Base-by-base conservation (phyloP, 1,140 invertebrate species). In the Rhagoletis pomonella region DNA sequence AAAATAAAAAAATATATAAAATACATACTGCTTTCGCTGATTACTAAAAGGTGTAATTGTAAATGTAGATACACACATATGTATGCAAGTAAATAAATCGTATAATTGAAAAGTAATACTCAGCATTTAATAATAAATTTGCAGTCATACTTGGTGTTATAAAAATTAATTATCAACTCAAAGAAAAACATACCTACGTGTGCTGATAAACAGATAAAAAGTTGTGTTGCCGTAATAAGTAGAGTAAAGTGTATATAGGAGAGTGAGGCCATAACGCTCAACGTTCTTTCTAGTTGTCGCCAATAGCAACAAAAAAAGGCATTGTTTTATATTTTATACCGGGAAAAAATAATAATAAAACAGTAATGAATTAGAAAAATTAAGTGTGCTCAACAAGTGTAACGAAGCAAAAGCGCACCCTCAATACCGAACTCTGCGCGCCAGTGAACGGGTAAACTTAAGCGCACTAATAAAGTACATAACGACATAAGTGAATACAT, bases 351-450 rank as follows among this genome's bases (percentile, higher is more conserved):
- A 81, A 50, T 55, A 47, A 17, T 10, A 55, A 81, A 55, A 19
- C 42, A 17, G 67, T 47, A 67, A 55, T 10, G 17, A 62, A 9
- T 29, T 29, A 29, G 44, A 73, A 10, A 17, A 81, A 29, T 55
- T 81, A 81, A 81, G 50, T 81, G 44, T 81, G 73, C 47, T 81
- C 73, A 81, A 81, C 73, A 81, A 81, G 73, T 81, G 73, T 55
- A 29, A 81, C 73, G n/a, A 55, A 29, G 5, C 73, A 29, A 81
- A 55, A 47, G 73, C 47, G 73, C 73, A 81, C 73, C 44, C 73
- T 29, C 73, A 55, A 55, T 7, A 29, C 73, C 29, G 29, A 29
- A 81, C 44, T 47, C 42, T 81, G 17, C n/a, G 69, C 12, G 19
- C 50, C 17, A 47, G n/a, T 67, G 60, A 62, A 3, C 10, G 50